Conservation (phyloP, 2,113 vertebrate species). For the Orthonyx spaldingii region DNA sequence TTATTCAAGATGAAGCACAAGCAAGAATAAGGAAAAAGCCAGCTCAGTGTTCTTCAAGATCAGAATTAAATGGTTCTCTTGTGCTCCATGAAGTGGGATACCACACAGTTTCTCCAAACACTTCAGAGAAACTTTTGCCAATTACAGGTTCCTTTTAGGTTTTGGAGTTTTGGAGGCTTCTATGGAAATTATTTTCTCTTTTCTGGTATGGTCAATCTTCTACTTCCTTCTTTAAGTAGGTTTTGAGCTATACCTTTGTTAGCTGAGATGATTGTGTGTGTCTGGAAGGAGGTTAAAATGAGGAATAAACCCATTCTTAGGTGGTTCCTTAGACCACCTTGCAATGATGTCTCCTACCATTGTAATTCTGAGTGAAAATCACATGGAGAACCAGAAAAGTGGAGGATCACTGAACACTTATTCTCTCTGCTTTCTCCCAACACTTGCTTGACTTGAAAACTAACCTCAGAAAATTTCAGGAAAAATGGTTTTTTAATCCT, state of each 20-base stretch:
- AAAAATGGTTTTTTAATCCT: not conserved
- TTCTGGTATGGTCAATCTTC: not conserved
- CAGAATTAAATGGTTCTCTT: not conserved
- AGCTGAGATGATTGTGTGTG: not conserved
- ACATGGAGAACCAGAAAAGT: not conserved
- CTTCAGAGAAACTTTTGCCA: not conserved
- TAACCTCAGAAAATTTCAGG: not conserved
- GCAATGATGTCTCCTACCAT: not conserved
- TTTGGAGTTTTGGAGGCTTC: not conserved
- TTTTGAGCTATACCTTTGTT: not conserved
- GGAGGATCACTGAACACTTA: not conserved
- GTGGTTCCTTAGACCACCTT: not conserved
- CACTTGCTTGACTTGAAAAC: not conserved
- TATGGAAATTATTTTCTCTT: not conserved
- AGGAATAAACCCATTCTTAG: not conserved
- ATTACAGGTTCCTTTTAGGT: not conserved
- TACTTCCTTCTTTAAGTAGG: not conserved
- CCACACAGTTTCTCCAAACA: not conserved
- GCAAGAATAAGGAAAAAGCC: not conserved
- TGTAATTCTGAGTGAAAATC: not conserved
- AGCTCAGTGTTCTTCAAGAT: not conserved
- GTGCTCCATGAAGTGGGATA: not conserved
- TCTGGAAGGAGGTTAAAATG: not conserved
- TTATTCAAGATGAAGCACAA: not conserved
- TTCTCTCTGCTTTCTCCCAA: not conserved